Evolutionary conservation across 1,140 invertebrate species (phyloP).

Genomic region (Homarus americanus): DNA sequence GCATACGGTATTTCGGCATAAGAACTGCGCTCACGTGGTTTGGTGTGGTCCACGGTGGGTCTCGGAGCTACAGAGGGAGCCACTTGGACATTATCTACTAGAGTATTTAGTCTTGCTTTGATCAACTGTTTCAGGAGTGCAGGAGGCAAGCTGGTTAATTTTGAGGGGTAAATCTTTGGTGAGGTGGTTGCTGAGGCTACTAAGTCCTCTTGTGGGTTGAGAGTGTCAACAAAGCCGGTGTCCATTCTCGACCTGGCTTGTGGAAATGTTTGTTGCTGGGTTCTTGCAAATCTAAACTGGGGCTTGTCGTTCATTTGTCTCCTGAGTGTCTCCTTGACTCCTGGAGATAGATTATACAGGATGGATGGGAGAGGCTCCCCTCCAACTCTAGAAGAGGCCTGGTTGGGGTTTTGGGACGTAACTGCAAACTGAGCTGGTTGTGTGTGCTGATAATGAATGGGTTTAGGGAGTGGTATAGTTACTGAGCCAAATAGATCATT

Average conservation of each 20-base stretch:
- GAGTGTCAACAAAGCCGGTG: slow-evolving; percentile 12
- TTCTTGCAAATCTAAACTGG: background rate
- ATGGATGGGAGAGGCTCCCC: slow-evolving; percentile 7
- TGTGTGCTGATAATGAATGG: slow-evolving; percentile 40
- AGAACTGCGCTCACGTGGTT: background rate
- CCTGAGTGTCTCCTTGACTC: slow-evolving; percentile 26
- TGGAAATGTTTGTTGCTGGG: background rate
- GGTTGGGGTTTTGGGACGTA: background rate
- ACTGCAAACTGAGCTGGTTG: background rate
- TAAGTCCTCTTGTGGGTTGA: background rate
- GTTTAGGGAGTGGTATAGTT: slow-evolving; percentile 41
- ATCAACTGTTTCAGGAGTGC: slow-evolving; percentile 3
- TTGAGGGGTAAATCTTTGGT: background rate
- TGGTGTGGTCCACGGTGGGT: background rate
- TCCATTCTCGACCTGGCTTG: slow-evolving; percentile 29
- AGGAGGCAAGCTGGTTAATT: background rate
- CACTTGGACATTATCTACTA: background rate
- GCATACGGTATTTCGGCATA: background rate
- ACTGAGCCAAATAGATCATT: slow-evolving; percentile 6
- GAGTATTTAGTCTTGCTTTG: slow-evolving; percentile 1
- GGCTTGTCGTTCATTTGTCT: slow-evolving; percentile 33
- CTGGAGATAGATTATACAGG: slow-evolving; percentile 29
- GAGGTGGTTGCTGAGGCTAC: background rate
- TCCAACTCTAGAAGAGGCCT: background rate
- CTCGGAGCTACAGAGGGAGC: background rate